Percentiles rank a stretch among this genome's conserved stretches.
Conservation (phyloP, 2,888 invertebrate species). For the Dryomyza anilis region DNA sequence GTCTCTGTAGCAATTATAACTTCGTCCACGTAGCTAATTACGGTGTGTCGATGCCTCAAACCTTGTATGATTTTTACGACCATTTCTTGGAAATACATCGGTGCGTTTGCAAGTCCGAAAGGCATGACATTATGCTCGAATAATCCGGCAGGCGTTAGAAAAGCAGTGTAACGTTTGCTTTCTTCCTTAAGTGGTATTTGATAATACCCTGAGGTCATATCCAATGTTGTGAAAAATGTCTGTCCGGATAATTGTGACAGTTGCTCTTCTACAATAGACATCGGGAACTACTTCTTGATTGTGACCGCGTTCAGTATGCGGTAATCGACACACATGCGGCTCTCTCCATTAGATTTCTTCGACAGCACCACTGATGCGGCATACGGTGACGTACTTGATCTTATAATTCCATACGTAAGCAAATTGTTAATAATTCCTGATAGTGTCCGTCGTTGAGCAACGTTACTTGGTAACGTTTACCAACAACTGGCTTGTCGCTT, state of each 20-base stretch:
- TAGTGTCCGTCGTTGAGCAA: slow-evolving; percentile 14
- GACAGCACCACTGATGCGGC: slow-evolving; percentile 32
- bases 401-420: slow-evolving; percentile 12
- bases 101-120: slow-evolving; percentile 51
- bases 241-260: slow-evolving; percentile 37
- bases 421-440: slow-evolving; percentile 14
- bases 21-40: slow-evolving; percentile 27
- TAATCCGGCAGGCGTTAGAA: slow-evolving; percentile 31
- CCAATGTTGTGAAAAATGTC: slow-evolving; percentile 34
- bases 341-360: slow-evolving; percentile 28
- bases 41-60: not conserved
- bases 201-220: slow-evolving; percentile 41
- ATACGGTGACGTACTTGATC: slow-evolving; percentile 30
- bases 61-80: too few species aligned
- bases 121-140: slow-evolving; percentile 49
- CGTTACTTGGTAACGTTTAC: slow-evolving; percentile 26
- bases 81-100: slow-evolving; percentile 45
- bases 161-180: slow-evolving; percentile 44
- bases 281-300: slow-evolving; percentile 33
- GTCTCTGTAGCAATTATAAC: slow-evolving; percentile 25
- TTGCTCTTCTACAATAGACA: slow-evolving; percentile 35
- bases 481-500: slow-evolving; percentile 11
- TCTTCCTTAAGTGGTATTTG: slow-evolving; percentile 37
- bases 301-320: slow-evolving; percentile 28
- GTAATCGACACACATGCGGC: slow-evolving; percentile 32